phyloP scores from a whole-genome alignment of 2,797 vertebrate genomes.

The Rhabdomys pumilio region DNA sequence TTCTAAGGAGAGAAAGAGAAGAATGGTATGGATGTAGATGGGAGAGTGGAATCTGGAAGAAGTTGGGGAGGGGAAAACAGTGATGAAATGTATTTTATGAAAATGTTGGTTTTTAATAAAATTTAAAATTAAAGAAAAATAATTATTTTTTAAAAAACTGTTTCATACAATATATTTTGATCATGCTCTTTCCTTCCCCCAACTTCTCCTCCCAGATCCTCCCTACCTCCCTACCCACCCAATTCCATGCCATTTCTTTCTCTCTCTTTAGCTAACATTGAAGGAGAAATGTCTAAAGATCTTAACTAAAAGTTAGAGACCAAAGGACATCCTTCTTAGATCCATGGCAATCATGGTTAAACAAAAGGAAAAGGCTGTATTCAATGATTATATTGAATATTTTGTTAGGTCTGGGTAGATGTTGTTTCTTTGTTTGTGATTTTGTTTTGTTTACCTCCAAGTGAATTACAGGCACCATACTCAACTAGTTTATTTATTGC shows the following conservation, averaged over 20 bases:
- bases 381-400: neutral
- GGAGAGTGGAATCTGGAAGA: neutral
- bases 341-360: neutral
- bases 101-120: neutral
- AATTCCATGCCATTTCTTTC: neutral
- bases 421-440: neutral
- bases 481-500: neutral
- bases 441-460: neutral
- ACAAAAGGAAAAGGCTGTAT: constrained; percentile 28
- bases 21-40: neutral
- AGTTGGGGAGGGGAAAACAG: neutral
- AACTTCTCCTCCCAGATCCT: neutral
- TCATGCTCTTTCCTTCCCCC: neutral
- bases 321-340: neutral
- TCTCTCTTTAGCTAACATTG: neutral
- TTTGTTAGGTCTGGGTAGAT: neutral
- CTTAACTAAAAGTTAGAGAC: neutral
- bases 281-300: neutral
- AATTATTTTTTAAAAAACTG: neutral
- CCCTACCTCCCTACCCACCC: neutral
- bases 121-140: neutral
- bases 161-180: neutral
- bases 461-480: neutral
- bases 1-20: neutral
- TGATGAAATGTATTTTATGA: neutral